A percentile compares a stretch with the other conserved stretches of the same genome.
phyloP scores from a whole-genome alignment of 2,113 vertebrate genomes.

The Hippocampus barbouri region DNA sequence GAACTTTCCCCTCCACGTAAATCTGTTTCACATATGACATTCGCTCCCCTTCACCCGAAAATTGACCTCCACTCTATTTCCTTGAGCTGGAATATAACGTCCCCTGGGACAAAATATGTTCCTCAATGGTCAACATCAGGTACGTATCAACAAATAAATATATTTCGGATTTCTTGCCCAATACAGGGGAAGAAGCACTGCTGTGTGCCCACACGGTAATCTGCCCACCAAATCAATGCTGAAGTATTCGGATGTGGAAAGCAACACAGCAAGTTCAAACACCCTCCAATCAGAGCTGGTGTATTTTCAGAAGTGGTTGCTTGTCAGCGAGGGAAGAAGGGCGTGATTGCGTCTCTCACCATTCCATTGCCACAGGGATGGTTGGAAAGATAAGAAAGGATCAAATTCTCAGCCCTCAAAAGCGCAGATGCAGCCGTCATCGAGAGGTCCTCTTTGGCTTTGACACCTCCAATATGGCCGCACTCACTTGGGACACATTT shows the following conservation, averaged over 20 bases:
- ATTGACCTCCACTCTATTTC: constrained; percentile 37
- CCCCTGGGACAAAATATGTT: constrained; percentile 12
- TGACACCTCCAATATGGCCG: constrained; percentile 19
- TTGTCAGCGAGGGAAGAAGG: constrained; percentile 27
- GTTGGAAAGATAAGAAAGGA: constrained; percentile 40
- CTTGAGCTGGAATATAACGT: constrained; percentile 35
- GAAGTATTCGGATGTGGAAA: constrained; percentile 18
- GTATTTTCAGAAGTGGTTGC: constrained; percentile 50
- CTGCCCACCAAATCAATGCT: background rate
- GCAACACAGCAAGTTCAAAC: constrained; percentile 34
- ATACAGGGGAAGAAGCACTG: background rate
- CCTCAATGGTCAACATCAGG: background rate
- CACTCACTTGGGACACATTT: constrained; percentile 44
- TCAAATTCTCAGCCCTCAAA: constrained; percentile 25
- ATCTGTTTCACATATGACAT: constrained; percentile 46
- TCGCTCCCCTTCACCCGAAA: constrained; percentile 55
- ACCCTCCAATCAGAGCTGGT: constrained; percentile 43
- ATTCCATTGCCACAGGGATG: constrained; percentile 33
- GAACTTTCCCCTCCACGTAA: constrained; percentile 22
- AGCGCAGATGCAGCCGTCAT: constrained; percentile 32
- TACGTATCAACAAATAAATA: background rate
- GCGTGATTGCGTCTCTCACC: constrained; percentile 50
- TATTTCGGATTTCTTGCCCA: background rate
- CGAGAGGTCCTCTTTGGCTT: constrained; percentile 37
- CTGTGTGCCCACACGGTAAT: background rate